Percentiles rank a stretch among this genome's conserved stretches.
Evolutionary conservation across 2,888 invertebrate genomes (phyloP).

Genomic region (Melanargia galathea): DNA sequence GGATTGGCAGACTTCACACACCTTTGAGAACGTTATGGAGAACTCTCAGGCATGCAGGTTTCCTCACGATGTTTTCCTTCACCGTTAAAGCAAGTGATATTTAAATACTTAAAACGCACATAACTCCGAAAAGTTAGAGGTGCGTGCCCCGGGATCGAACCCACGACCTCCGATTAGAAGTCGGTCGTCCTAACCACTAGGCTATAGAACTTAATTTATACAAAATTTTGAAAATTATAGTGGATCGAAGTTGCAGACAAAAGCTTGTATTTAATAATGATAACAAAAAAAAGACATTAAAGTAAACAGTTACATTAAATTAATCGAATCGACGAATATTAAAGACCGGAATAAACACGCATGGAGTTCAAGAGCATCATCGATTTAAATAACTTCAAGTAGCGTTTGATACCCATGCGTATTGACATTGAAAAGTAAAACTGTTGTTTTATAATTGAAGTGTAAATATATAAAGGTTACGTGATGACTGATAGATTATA

Average conservation of each 20-base stretch:
- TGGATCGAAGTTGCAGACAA: not conserved
- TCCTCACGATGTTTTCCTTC: too few species aligned
- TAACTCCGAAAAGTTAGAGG: too few species aligned
- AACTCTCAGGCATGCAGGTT: too few species aligned
- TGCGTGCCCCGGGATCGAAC: too few species aligned
- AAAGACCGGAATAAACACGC: slow-evolving; percentile 12
- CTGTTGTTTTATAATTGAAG: not conserved
- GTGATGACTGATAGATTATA: not conserved
- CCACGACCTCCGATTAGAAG: too few species aligned
- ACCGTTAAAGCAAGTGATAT: too few species aligned
- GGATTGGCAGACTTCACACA: too few species aligned
- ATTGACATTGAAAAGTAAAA: slow-evolving; percentile 8
- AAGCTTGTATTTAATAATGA: not conserved
- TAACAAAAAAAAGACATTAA: not conserved
- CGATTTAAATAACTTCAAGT: slow-evolving; percentile 15
- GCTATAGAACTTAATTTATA: too few species aligned
- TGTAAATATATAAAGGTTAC: not conserved
- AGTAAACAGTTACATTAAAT: not conserved
- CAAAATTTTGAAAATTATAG: too few species aligned
- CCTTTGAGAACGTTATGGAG: too few species aligned
- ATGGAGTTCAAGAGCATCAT: slow-evolving; percentile 14
- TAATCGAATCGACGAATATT: slow-evolving; percentile 5
- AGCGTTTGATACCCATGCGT: not conserved
- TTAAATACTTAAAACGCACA: too few species aligned
- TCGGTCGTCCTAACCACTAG: too few species aligned